Percentiles rank a stretch among this genome's conserved stretches.
Conservation (phyloP, 2,113 vertebrate genomes). For the Crotophaga sulcirostris region DNA sequence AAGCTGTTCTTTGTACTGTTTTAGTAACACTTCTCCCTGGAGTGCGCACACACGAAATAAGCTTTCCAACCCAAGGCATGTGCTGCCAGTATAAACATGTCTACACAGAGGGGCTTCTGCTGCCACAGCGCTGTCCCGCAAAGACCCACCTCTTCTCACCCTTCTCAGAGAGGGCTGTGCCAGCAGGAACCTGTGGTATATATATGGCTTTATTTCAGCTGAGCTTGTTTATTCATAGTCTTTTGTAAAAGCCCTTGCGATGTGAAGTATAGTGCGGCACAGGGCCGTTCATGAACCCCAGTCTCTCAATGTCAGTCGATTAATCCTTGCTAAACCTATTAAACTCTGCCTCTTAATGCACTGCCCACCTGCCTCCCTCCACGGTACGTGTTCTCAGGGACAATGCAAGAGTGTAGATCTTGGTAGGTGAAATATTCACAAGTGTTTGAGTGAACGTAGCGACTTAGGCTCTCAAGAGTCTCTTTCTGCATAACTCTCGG, state of each 20-base stretch:
- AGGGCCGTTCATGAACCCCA: not conserved
- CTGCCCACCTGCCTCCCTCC: not conserved
- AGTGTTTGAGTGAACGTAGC: not conserved
- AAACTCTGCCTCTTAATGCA: conserved; percentile 14
- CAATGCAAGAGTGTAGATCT: not conserved
- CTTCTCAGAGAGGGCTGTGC: not conserved
- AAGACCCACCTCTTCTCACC: not conserved
- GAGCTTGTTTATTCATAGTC: not conserved
- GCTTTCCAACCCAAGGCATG: not conserved
- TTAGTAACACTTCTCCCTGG: conserved; percentile 1
- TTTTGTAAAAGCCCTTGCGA: not conserved
- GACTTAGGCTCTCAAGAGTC: not conserved
- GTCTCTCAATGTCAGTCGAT: conserved; percentile 7
- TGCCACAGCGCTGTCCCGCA: not conserved
- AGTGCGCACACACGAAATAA: not conserved
- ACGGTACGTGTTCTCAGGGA: accelerated
- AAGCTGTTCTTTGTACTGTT: conserved; percentile 16
- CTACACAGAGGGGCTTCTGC: conserved; percentile 20
- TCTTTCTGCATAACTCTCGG: not conserved
- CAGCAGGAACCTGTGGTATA: not conserved
- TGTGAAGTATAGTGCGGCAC: not conserved
- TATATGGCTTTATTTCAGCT: not conserved
- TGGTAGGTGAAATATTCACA: not conserved
- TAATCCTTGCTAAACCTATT: conserved; percentile 57
- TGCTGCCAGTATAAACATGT: not conserved